These are phyloP conservation scores for Tragelaphus scriptus DNA, from an alignment of 2,113 vertebrate species.

Conservation along the genomic window DNA sequence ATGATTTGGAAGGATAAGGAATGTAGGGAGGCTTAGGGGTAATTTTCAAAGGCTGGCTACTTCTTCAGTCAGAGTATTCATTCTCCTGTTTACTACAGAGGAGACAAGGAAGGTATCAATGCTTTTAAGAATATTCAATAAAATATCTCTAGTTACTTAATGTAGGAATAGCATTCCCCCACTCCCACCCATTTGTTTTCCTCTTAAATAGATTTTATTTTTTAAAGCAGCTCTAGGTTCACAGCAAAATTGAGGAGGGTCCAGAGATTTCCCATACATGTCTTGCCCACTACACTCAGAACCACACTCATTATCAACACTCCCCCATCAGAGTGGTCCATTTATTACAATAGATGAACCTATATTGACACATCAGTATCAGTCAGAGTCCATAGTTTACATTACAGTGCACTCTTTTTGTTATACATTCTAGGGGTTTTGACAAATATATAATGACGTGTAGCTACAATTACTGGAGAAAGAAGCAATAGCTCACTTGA, in stretches of 20 bases:
- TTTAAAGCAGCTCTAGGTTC: neutral
- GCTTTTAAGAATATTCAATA: neutral
- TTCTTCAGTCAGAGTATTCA: neutral
- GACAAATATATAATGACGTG: neutral
- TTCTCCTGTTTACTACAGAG: neutral
- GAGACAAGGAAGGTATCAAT: neutral
- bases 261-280: neutral
- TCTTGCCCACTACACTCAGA: fast-evolving
- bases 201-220: neutral
- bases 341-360: neutral
- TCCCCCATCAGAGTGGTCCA: fast-evolving
- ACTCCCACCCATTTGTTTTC: neutral
- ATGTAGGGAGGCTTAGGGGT: neutral
- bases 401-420: neutral
- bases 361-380: fast-evolving
- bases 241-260: neutral
- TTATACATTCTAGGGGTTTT: neutral
- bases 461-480: neutral
- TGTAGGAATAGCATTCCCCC: too few species aligned
- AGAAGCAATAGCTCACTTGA: neutral
- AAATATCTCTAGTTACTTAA: neutral
- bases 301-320: fast-evolving
- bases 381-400: neutral
- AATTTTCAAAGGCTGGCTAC: neutral
- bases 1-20: neutral